Percentiles rank a stretch among this genome's conserved stretches.
Evolutionary conservation across 92 coral and sea anemone genomes (phyloP).

Genomic region (Phymanthus crucifer): DNA sequence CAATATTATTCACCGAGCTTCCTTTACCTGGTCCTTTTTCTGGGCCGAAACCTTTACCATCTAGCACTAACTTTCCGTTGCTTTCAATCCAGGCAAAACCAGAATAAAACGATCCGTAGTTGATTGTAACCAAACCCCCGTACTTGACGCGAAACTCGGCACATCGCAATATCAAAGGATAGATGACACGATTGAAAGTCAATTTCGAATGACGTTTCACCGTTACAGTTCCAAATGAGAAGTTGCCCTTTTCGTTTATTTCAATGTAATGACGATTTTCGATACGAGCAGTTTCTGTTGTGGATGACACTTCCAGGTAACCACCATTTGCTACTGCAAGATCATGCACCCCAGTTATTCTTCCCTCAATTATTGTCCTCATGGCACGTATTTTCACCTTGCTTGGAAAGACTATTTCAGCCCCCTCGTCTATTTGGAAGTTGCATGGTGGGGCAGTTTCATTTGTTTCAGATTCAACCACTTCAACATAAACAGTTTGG

Average conservation of each 20-base stretch:
- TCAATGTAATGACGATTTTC: conserved; percentile 84
- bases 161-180: conserved; percentile 64
- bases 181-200: conserved; percentile 70
- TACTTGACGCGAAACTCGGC: conserved; percentile 80
- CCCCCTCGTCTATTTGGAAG: conserved; percentile 90
- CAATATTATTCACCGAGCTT: conserved; percentile 49
- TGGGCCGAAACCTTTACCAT: conserved; percentile 82
- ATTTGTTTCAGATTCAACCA: conserved; percentile 88
- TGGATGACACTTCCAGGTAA: conserved; percentile 79
- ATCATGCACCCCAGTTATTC: conserved; percentile 87
- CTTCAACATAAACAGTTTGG: conserved; percentile 92
- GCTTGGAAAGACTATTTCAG: conserved; percentile 90
- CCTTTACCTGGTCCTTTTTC: conserved; percentile 86
- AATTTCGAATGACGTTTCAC: conserved; percentile 82
- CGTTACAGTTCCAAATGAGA: conserved; percentile 83
- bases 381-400: conserved; percentile 80
- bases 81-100: conserved; percentile 95
- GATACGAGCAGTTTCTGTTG: conserved; percentile 88
- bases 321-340: conserved; percentile 87
- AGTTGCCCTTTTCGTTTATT: conserved; percentile 90
- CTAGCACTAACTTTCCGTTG: conserved; percentile 65
- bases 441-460: conserved; percentile 96
- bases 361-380: conserved; percentile 88
- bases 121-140: conserved; percentile 68
- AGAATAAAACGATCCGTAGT: conserved; percentile 76